A percentile compares a stretch with the other conserved stretches of the same genome.
Evolutionary conservation across 2,113 vertebrate genomes (phyloP).

Genomic region (Pteropus alecto): DNA sequence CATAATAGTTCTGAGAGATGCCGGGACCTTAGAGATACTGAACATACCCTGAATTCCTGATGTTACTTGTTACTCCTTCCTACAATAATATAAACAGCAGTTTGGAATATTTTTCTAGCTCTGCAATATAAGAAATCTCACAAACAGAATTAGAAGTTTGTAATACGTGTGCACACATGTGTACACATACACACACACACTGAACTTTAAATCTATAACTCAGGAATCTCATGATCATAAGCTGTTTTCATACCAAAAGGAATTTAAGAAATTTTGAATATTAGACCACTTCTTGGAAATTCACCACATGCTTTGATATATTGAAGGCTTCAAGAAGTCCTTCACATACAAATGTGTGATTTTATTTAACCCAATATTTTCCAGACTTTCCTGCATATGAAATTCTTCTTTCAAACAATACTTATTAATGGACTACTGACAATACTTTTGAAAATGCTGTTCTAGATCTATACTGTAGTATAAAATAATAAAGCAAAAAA

Average conservation of each 20-base stretch:
- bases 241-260: background rate
- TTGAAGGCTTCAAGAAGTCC: background rate
- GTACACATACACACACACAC: background rate
- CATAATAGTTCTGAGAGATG: background rate
- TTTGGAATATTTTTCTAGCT: background rate
- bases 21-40: background rate
- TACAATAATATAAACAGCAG: background rate
- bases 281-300: background rate
- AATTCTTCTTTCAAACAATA: background rate
- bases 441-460: background rate
- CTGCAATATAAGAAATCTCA: background rate
- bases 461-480: background rate
- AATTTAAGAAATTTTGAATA: background rate
- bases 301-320: background rate
- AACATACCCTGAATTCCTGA: background rate
- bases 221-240: background rate
- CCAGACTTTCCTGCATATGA: background rate
- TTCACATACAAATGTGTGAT: background rate
- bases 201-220: background rate
- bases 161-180: background rate
- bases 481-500: background rate
- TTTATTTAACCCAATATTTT: background rate
- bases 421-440: background rate
- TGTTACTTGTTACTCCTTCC: background rate
- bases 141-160: background rate